These are phyloP conservation scores for Cotesia chilonis DNA, from an alignment of 1,140 invertebrate species.

Conservation along the genomic window DNA sequence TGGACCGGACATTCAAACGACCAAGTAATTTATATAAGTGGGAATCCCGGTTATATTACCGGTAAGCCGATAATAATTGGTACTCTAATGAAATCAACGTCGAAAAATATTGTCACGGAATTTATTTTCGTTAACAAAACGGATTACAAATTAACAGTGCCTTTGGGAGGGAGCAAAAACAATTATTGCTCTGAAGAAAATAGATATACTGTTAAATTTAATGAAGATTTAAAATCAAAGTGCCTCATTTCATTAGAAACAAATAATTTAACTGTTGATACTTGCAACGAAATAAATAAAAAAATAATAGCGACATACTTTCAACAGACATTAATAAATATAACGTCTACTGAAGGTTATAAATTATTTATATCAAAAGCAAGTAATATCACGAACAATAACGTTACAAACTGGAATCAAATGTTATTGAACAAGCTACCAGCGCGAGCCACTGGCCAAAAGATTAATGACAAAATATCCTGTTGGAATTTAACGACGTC, in stretches of 20 bases:
- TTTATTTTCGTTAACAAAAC: slow-evolving; percentile 50
- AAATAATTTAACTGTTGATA: slow-evolving; percentile 54
- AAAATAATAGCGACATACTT: slow-evolving; percentile 57
- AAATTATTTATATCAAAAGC: slow-evolving; percentile 67
- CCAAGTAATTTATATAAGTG: slow-evolving; percentile 67
- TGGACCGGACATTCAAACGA: slow-evolving; percentile 61
- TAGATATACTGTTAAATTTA: slow-evolving; percentile 61
- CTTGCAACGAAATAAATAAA: slow-evolving; percentile 65
- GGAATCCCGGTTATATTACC: slow-evolving; percentile 74
- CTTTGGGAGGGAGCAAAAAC: slow-evolving; percentile 50
- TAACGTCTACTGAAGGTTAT: slow-evolving; percentile 48
- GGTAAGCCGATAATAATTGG: slow-evolving; percentile 72
- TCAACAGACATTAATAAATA: slow-evolving; percentile 51
- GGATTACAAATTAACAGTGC: slow-evolving; percentile 61
- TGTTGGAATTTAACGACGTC: slow-evolving; percentile 64
- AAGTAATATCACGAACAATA: slow-evolving; percentile 67
- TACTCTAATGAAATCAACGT: slow-evolving; percentile 49
- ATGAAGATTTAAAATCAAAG: slow-evolving; percentile 64
- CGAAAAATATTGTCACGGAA: slow-evolving; percentile 42
- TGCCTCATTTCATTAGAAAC: slow-evolving; percentile 55
- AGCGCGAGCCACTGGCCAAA: slow-evolving; percentile 45
- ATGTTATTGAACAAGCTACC: slow-evolving; percentile 60
- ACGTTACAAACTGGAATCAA: slow-evolving; percentile 68
- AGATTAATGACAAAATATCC: slow-evolving; percentile 49
- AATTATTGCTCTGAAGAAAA: slow-evolving; percentile 59